Evolutionary conservation across 2,888 invertebrate genomes (phyloP).

Genomic region (Hipparchia semele): DNA sequence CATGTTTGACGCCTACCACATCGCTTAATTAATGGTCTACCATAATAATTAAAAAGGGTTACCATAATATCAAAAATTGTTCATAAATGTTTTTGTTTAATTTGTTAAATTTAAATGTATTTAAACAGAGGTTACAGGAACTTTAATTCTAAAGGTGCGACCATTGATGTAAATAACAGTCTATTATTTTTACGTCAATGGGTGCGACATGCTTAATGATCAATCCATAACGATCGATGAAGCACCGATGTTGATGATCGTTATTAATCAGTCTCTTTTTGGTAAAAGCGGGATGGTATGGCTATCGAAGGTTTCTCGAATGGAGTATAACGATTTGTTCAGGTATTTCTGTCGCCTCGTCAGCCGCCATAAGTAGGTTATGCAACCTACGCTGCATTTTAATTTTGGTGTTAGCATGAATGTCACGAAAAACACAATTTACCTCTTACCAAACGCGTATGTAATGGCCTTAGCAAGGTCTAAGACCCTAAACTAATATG

Average conservation of each 20-base stretch:
- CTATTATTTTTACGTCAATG: no score
- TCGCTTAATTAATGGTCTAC: constrained; percentile 49
- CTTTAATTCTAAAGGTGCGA: no score
- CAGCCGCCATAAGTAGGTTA: constrained; percentile 49
- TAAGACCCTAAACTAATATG: constrained; percentile 14
- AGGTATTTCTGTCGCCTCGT: constrained; percentile 51
- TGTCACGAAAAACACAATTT: constrained; percentile 50
- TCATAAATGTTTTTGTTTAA: no score
- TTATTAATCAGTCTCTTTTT: neutral
- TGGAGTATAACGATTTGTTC: constrained; percentile 58
- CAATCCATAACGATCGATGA: no score
- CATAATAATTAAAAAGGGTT: neutral
- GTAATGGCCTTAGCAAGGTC: constrained; percentile 32
- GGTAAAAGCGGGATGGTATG: constrained; percentile 6
- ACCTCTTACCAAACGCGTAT: constrained; percentile 38
- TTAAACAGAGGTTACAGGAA: no score
- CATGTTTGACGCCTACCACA: constrained; percentile 54
- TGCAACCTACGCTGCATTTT: constrained; percentile 55
- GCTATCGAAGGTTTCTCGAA: constrained; percentile 41
- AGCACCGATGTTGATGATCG: neutral
- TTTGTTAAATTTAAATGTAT: no score
- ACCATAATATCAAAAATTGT: neutral
- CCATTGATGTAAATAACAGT: no score
- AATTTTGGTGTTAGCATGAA: constrained; percentile 52
- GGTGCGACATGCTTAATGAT: no score